Evolutionary conservation across 2,797 vertebrate genomes (phyloP), one percentile per base, ranked within the genome.

Genomic region (Arctocebus calabarensis): DNA sequence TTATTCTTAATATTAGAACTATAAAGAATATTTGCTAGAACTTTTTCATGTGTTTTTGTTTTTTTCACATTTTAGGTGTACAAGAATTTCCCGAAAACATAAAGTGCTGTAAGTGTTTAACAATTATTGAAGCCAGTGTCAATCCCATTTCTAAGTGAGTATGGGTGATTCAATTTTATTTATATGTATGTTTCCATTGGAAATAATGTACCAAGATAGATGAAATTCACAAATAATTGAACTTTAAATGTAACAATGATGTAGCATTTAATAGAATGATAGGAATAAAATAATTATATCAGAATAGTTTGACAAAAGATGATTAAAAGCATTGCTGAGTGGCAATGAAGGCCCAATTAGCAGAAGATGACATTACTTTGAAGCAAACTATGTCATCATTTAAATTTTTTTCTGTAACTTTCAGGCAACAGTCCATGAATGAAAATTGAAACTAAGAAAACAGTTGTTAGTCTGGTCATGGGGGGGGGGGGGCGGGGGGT

Each of bases 51-150:
- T 86, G 52, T 25, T 55, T 40, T 34, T 78, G 92, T 85, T 91
- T 89, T 71, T 85, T 93, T 91, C 45, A 68, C 16, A 68, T 94
- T 98, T 92, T 79, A 99, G 99, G 99, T 98, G 99, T 99, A 98
- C 99, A 99, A 98, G 99, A 99, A 98, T 99, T 99, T 98, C 99
- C 99, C 97, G 99, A 99, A 97, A 99, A 99, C 97, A 99, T 99
- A 96, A 99, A 99, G 98, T 99, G 99, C 97, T 99, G 99, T 99
- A 99, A 99, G 98, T 99, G 99, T 98, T 99, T 99, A 98, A 99
- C 99, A 96, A 99, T 99, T 98, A 99, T 99, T 98, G 99, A 99
- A 98, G 99, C 99, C 98, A 99, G 99, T 98, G 99, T 99, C 98
- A 99, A 99, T 98, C 99, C 99, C 6, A 99, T 99, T 98, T 99